Conservation (phyloP, 2,888 invertebrate genomes). For the Biston betularia region DNA sequence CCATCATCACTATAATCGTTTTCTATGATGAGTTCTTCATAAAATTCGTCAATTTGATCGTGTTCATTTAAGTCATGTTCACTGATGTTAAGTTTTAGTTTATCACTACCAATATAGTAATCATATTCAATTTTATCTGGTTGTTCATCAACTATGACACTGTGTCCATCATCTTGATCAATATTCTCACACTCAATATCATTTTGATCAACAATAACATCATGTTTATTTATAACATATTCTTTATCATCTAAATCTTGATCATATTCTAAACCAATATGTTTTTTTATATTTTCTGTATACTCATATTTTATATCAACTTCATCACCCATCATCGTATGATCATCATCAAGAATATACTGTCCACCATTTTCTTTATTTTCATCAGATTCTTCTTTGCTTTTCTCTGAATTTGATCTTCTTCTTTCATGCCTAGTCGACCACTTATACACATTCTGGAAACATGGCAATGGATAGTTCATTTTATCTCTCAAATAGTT, state of each 20-base stretch:
- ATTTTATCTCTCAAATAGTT: not conserved
- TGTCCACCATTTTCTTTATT: slow-evolving; percentile 1
- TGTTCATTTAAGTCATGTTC: not conserved
- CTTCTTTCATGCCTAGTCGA: not conserved
- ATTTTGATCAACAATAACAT: not conserved
- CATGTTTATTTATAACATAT: not conserved
- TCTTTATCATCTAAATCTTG: not conserved
- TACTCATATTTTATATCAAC: not conserved
- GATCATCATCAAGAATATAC: not conserved
- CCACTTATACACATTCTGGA: slow-evolving; percentile 6
- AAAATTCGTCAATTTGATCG: not conserved
- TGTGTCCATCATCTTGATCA: not conserved
- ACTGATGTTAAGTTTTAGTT: no score
- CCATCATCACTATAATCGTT: slow-evolving; percentile 4
- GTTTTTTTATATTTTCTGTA: not conserved
- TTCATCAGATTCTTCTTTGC: not conserved
- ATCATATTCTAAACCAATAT: no score
- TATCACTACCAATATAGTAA: no score
- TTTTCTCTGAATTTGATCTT: not conserved
- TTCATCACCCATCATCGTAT: not conserved
- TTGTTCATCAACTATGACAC: not conserved
- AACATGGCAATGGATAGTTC: slow-evolving; percentile 14
- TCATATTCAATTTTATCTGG: not conserved
- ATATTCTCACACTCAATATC: not conserved
- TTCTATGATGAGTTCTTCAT: slow-evolving; percentile 3